phyloP scores from a whole-genome alignment of 2,888 invertebrate genomes.

The Stenichneumon culpator region DNA sequence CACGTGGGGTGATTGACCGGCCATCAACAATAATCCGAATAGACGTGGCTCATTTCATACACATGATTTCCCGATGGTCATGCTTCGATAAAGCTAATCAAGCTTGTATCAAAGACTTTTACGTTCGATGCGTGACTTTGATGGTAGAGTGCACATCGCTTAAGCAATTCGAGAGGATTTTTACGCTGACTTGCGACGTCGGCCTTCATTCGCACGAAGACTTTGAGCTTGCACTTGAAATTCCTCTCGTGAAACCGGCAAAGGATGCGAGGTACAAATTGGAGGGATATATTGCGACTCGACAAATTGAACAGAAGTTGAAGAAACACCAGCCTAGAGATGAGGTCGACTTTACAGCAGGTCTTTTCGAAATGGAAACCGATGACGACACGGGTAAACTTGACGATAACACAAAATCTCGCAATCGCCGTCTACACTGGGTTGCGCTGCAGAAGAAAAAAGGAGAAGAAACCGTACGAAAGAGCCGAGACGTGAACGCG shows the following conservation, averaged over 20 bases:
- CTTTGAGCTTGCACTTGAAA: not conserved
- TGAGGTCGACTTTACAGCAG: not conserved
- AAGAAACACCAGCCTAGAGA: not conserved
- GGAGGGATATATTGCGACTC: slow-evolving; percentile 42
- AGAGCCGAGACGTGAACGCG: slow-evolving; percentile 25
- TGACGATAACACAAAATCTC: not conserved
- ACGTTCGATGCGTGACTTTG: slow-evolving; percentile 48
- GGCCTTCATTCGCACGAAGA: slow-evolving; percentile 22
- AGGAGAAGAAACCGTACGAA: not conserved
- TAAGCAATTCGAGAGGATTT: not conserved
- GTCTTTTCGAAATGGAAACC: not conserved
- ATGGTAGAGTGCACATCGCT: slow-evolving; percentile 25
- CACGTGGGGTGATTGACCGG: not conserved
- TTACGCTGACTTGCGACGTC: slow-evolving; percentile 24
- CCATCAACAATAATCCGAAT: slow-evolving; percentile 44
- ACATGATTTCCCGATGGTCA: slow-evolving; percentile 53
- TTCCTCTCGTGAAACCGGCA: not conserved
- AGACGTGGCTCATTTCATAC: slow-evolving; percentile 59
- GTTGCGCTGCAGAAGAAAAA: not conserved
- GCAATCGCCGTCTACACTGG: not conserved
- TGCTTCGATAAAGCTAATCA: slow-evolving; percentile 33
- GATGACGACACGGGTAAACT: not conserved
- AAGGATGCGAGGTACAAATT: slow-evolving; percentile 45
- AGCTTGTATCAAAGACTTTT: slow-evolving; percentile 46
- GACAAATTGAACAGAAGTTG: not conserved